Conservation (phyloP, 1,140 invertebrate species). For the Phthorimaea operculella region DNA sequence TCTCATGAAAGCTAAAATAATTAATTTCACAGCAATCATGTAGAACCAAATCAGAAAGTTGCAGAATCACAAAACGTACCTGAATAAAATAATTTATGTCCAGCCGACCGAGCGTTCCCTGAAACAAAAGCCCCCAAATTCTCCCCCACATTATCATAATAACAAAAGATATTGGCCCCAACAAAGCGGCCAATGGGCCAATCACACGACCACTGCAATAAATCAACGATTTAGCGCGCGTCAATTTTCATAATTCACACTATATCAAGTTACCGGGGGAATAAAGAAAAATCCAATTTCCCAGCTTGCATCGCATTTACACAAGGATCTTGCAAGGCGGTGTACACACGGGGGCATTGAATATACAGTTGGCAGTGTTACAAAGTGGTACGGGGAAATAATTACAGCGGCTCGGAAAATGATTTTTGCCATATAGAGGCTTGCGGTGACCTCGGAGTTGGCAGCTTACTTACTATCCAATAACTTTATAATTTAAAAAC, state of each 20-base stretch:
- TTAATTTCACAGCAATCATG: no score
- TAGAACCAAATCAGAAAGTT: no score
- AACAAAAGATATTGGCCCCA: constrained; percentile 4
- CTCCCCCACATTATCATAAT: not conserved
- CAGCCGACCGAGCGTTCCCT: not conserved
- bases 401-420: no score
- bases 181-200: constrained; percentile 32
- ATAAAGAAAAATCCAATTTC: constrained; percentile 60
- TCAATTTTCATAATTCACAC: constrained; percentile 64
- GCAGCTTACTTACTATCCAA: no score
- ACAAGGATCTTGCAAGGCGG: constrained; percentile 18
- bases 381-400: no score
- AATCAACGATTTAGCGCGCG: constrained; percentile 57
- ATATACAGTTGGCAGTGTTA: not conserved
- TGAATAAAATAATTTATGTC: not conserved
- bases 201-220: constrained; percentile 47
- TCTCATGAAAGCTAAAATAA: no score
- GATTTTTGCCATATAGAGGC: no score
- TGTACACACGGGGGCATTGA: constrained; percentile 24
- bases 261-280: constrained; percentile 54
- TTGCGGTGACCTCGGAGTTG: no score
- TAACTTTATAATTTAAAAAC: no score
- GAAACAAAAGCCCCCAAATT: not conserved
- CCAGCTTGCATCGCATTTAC: constrained; percentile 34
- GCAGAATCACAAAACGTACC: no score